phyloP scores from a whole-genome alignment of 2,888 invertebrate genomes.

The Pachycephus smyrnensis region DNA sequence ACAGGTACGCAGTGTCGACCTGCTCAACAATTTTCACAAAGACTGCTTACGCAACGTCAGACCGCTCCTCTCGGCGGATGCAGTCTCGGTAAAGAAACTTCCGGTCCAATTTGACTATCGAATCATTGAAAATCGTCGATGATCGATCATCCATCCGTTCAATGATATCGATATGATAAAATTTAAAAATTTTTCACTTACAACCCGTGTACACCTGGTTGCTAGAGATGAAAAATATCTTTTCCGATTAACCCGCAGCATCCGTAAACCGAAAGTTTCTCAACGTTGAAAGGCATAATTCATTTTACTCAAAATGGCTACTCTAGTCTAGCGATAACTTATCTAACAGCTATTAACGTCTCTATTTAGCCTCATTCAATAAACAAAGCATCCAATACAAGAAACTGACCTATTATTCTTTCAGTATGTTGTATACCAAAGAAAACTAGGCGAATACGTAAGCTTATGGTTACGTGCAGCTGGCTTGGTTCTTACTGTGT shows the following conservation, averaged over 20 bases:
- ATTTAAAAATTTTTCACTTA: neutral
- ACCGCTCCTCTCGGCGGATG: neutral
- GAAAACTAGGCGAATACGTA: neutral
- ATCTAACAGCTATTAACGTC: neutral
- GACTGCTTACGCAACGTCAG: conserved; percentile 9
- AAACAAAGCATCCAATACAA: neutral
- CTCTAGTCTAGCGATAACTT: neutral
- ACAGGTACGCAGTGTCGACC: conserved; percentile 25
- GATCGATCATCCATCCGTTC: neutral
- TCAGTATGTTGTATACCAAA: neutral
- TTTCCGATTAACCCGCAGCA: neutral
- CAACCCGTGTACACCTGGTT: neutral
- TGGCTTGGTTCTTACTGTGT: neutral
- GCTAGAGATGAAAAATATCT: neutral
- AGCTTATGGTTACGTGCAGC: neutral
- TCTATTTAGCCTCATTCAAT: neutral
- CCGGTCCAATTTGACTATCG: neutral
- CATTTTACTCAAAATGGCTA: neutral
- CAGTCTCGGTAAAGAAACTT: neutral
- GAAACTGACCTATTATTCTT: neutral
- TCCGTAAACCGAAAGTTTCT: neutral
- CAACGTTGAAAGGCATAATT: neutral
- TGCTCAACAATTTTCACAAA: conserved; percentile 24
- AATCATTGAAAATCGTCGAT: neutral
- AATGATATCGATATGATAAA: neutral